Conservation (phyloP, 1,140 invertebrate species). For the Bombyx mori region DNA sequence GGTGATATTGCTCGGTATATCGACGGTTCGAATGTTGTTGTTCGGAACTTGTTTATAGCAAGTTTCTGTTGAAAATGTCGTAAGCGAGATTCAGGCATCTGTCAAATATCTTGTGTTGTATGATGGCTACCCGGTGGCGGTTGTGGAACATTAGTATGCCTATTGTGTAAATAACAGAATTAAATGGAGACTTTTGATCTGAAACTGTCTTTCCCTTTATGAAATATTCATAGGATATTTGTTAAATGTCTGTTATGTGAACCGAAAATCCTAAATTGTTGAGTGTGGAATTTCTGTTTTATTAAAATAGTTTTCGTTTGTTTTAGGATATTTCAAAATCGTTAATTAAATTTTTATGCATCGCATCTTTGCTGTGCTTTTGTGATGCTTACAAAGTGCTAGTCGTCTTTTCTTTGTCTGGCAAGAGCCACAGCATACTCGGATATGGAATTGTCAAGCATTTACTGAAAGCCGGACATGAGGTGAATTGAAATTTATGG, state of each 20-base stretch:
- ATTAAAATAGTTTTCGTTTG: neutral
- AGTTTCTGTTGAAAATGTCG: too few species aligned
- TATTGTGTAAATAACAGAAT: neutral
- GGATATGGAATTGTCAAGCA: slow-evolving; percentile 16
- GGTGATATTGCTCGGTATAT: too few species aligned
- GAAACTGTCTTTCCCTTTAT: neutral
- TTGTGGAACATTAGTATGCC: neutral
- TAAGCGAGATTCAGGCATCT: too few species aligned
- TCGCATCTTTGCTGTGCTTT: neutral
- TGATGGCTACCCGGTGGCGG: neutral
- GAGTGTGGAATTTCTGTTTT: neutral
- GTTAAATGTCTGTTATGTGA: neutral
- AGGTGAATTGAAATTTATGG: slow-evolving; percentile 11
- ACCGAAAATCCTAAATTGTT: neutral
- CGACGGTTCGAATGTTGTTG: too few species aligned
- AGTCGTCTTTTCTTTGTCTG: slow-evolving; percentile 13
- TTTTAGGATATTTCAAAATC: neutral
- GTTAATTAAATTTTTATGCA: neutral
- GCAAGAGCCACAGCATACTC: slow-evolving; percentile 20
- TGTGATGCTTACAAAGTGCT: slow-evolving; percentile 16
- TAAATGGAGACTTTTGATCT: neutral
- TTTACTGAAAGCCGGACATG: slow-evolving; percentile 18
- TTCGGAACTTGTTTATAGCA: too few species aligned
- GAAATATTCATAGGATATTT: neutral
- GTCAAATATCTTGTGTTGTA: too few species aligned